Base-by-base conservation (phyloP, 1,140 invertebrate species). In the Eufriesea mexicana region DNA sequence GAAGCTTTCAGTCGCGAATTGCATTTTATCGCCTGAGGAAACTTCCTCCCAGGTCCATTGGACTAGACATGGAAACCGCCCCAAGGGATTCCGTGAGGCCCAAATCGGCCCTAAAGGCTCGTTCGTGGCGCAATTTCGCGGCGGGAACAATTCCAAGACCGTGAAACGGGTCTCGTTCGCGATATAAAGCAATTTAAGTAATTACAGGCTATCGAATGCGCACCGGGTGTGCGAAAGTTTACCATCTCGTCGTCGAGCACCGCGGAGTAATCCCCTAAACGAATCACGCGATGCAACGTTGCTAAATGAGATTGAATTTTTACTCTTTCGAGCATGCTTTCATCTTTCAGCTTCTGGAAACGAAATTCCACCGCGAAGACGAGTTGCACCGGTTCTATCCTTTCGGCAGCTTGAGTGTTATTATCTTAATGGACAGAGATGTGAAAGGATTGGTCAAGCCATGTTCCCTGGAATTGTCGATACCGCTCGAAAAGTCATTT, bases 111-210 rank as follows among this genome's bases (percentile, higher is more conserved):
- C 10, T 25, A 20, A 59, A 7, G 35, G 23, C 18, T 28, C 2
- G 5, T 8, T 20, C 2, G 10, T 35, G 20, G 1, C 23, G 51
- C 45, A 10, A 45, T 62, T 64, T 76, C 25, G 47, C 9, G 25
- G 20, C 35, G 18, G n/a, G 47, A 2, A 28, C 20, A 23, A 18
- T 23, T 62, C 25, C 23, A 16, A 18, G 14, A 61, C 9, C 16
- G 1, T 61, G 42, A 18, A 71, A 71, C 47, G 28, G 23, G 23
- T 12, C 9, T 23, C 35, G 20, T n/a, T 49, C 59, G 57, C 47
- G 59, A 49, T 64, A n/a, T 49, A 62, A 76, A 64, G 14, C 73
- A 64, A 64, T 76, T 76, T 64, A 64, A 62, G 25, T 62, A 76
- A 51, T 76, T 76, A 76, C 20, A 20, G 14, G 10, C 5, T 62